Evolutionary conservation across 2,888 invertebrate genomes (phyloP).

Genomic region (Eupithecia vulgata): DNA sequence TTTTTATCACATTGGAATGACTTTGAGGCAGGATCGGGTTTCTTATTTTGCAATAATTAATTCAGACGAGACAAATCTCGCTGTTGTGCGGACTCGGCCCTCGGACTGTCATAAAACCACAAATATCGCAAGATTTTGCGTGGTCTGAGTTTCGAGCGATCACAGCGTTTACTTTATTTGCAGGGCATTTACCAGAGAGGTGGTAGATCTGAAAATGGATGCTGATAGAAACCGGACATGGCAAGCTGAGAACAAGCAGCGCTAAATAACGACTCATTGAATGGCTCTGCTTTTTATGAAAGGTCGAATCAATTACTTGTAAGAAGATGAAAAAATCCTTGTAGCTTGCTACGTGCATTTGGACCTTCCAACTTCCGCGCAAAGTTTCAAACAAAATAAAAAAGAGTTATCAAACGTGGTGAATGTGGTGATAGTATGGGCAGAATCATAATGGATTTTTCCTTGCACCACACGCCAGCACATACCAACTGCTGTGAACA

Average conservation of each 20-base stretch:
- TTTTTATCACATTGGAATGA: slow-evolving; percentile 18
- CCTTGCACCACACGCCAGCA: slow-evolving; percentile 42
- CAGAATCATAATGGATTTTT: not conserved
- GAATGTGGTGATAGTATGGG: not conserved
- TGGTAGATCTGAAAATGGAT: not conserved
- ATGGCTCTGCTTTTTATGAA: not conserved
- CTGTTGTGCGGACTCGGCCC: slow-evolving; percentile 52
- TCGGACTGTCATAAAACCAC: slow-evolving; percentile 62
- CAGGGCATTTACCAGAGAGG: not conserved
- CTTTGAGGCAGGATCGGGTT: slow-evolving; percentile 32
- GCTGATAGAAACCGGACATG: not conserved
- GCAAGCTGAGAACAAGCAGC: not conserved
- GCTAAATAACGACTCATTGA: not conserved
- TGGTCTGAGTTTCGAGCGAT: slow-evolving; percentile 39
- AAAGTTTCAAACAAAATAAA: not conserved
- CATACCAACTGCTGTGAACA: slow-evolving; percentile 69
- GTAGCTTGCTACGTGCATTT: not conserved
- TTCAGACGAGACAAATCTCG: slow-evolving; percentile 35
- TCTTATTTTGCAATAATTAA: slow-evolving; percentile 44
- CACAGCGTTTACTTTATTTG: not conserved
- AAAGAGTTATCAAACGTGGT: too few species aligned
- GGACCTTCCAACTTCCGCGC: not conserved
- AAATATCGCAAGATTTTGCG: slow-evolving; percentile 55
- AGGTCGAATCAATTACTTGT: not conserved
- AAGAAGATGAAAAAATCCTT: not conserved